phyloP scores from a whole-genome alignment of 2,113 vertebrate genomes.

The Cryptoleucopteryx plumbea region DNA sequence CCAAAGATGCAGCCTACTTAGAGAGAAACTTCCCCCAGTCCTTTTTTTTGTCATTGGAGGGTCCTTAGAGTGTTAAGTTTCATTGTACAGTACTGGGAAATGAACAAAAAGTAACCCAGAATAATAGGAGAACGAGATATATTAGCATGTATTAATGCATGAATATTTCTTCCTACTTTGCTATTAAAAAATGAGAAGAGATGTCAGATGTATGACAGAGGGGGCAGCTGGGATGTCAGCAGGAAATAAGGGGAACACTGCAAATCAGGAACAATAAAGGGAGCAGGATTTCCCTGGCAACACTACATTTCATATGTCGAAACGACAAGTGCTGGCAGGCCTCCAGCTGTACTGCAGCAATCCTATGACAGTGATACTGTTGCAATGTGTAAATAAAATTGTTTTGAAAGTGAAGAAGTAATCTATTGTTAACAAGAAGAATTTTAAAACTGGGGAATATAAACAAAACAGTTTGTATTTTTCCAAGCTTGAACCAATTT shows the following conservation, averaged over 20 bases:
- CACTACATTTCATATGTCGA: slow-evolving; percentile 3
- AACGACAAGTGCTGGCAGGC: slow-evolving; percentile 4
- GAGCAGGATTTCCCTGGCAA: slow-evolving; percentile 45
- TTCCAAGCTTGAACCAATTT: neutral
- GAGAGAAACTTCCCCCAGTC: neutral
- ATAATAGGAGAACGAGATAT: neutral
- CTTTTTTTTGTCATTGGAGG: neutral
- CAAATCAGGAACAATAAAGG: slow-evolving; percentile 10
- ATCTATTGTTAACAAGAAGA: neutral
- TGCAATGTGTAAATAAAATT: slow-evolving; percentile 9
- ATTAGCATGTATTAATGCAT: neutral
- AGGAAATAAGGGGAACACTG: slow-evolving; percentile 24
- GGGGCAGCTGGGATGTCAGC: slow-evolving; percentile 43
- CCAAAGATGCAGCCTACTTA: neutral
- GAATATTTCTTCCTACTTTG: neutral
- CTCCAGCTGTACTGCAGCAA: slow-evolving; percentile 43
- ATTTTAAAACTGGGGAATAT: neutral
- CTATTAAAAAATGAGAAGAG: slow-evolving; percentile 13
- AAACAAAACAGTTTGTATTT: neutral
- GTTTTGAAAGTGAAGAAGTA: neutral
- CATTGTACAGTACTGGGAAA: neutral
- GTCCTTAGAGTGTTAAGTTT: neutral
- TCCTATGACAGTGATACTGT: neutral
- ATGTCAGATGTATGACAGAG: slow-evolving; percentile 45
- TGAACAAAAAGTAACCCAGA: neutral